phyloP scores from a whole-genome alignment of 1,140 invertebrate genomes.

The Eubasilissa regina region DNA sequence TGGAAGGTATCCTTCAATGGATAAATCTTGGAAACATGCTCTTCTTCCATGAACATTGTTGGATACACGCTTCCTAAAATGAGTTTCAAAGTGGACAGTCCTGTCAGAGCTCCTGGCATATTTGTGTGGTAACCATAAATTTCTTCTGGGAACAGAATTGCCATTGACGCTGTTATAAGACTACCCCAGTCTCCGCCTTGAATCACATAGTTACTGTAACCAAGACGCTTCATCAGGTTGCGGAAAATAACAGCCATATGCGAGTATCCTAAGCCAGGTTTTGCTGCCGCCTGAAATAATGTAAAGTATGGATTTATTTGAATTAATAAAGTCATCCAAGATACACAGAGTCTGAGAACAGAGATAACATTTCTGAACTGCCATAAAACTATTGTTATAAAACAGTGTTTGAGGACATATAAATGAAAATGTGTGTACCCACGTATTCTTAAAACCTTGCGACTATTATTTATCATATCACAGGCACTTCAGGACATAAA shows the following conservation, averaged over 20 bases:
- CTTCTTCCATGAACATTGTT: constrained; percentile 63
- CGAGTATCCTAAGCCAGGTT: constrained; percentile 76
- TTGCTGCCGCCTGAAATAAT: constrained; percentile 69
- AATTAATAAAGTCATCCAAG: background rate
- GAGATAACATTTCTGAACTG: too few relatives aligned
- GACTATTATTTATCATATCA: too few relatives aligned
- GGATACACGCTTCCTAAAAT: constrained; percentile 61
- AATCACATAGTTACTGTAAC: constrained; percentile 82
- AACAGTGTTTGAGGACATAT: too few relatives aligned
- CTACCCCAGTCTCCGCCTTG: constrained; percentile 92
- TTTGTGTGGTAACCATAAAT: constrained; percentile 74
- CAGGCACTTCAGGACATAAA: too few relatives aligned
- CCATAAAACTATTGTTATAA: too few relatives aligned
- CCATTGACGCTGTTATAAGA: constrained; percentile 75
- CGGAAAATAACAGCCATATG: constrained; percentile 83
- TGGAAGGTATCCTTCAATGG: constrained; percentile 72
- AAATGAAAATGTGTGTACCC: too few relatives aligned
- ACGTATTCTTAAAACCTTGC: too few relatives aligned
- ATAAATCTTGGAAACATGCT: constrained; percentile 75
- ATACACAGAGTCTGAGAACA: background rate
- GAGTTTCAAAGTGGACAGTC: constrained; percentile 27
- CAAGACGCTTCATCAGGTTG: constrained; percentile 87
- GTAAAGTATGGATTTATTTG: too few relatives aligned
- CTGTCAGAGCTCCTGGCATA: constrained; percentile 57
- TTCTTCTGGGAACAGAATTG: constrained; percentile 80